Evolutionary conservation across 2,797 vertebrate genomes (phyloP).

Genomic region (Danio albolineatus): DNA sequence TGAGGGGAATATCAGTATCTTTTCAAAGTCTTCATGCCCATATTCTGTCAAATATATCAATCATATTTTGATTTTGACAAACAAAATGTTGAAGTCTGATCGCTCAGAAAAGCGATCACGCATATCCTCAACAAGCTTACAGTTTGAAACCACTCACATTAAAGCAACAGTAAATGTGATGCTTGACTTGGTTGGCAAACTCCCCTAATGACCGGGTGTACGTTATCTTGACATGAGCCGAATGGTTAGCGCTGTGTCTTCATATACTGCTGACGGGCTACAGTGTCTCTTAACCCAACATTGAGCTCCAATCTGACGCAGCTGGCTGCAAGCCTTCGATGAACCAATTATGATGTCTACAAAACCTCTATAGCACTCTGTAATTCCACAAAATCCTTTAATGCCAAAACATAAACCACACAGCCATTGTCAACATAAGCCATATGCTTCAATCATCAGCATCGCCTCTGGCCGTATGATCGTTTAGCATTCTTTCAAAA

Average conservation of each 20-base stretch:
- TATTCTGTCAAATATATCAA: no score
- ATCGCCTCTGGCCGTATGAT: conserved; percentile 45
- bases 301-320: conserved; percentile 45
- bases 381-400: conserved; percentile 62
- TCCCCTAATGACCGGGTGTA: neutral
- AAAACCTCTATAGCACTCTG: conserved; percentile 52
- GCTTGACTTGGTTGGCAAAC: neutral
- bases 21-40: no score
- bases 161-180: neutral
- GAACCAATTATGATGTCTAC: conserved; percentile 48
- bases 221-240: conserved; percentile 31
- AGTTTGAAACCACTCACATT: neutral
- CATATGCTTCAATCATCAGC: conserved; percentile 47
- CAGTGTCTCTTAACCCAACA: conserved; percentile 26
- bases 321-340: conserved; percentile 46
- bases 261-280: conserved; percentile 18
- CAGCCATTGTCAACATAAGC: conserved; percentile 54
- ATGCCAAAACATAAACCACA: conserved; percentile 58
- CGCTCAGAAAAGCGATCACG: no score
- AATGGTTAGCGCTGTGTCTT: conserved; percentile 13
- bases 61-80: no score
- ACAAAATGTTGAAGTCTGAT: no score
- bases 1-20: no score
- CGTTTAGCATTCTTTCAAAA: conserved; percentile 36
- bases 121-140: no score